Conservation (phyloP, 2,113 vertebrate species). For the Cercopithecus mona region DNA sequence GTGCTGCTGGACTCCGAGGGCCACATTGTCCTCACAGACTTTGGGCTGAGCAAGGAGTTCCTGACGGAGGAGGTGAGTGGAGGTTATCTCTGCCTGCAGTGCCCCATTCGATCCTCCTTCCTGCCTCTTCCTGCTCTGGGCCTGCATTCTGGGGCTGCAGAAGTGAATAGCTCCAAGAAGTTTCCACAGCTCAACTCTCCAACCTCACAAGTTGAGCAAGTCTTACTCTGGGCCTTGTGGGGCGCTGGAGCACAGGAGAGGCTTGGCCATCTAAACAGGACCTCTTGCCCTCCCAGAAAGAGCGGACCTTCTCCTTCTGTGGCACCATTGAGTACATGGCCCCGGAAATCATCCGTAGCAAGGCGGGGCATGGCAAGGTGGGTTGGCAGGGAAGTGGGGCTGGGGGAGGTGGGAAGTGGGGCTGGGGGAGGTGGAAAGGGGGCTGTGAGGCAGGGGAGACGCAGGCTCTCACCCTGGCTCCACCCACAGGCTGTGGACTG, state of each 20-base stretch:
- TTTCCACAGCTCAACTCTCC: neutral
- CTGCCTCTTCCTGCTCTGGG: neutral
- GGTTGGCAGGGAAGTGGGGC: neutral
- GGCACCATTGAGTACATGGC: slow-evolving; percentile 97
- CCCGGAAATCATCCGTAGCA: slow-evolving; percentile 93
- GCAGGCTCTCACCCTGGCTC: neutral
- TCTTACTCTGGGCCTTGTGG: neutral
- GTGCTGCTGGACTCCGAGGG: slow-evolving; percentile 94
- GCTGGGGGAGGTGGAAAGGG: neutral
- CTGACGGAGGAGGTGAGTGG: slow-evolving; percentile 90
- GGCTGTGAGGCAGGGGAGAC: accelerated
- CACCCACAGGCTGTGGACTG: slow-evolving; percentile 91
- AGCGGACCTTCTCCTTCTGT: slow-evolving; percentile 95
- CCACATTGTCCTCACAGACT: slow-evolving; percentile 94
- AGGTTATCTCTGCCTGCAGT: accelerated
- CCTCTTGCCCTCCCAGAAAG: slow-evolving; percentile 84
- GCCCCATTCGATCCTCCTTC: neutral
- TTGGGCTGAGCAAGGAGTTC: slow-evolving; percentile 96
- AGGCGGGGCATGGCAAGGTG: slow-evolving; percentile 93
- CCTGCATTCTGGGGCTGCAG: neutral
- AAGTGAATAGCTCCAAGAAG: neutral
- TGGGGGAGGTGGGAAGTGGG: neutral
- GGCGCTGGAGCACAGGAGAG: neutral
- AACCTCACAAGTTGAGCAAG: neutral
- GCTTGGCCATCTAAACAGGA: neutral